Evolutionary conservation across 2,888 invertebrate genomes (phyloP).

Genomic region (Noctua janthe): DNA sequence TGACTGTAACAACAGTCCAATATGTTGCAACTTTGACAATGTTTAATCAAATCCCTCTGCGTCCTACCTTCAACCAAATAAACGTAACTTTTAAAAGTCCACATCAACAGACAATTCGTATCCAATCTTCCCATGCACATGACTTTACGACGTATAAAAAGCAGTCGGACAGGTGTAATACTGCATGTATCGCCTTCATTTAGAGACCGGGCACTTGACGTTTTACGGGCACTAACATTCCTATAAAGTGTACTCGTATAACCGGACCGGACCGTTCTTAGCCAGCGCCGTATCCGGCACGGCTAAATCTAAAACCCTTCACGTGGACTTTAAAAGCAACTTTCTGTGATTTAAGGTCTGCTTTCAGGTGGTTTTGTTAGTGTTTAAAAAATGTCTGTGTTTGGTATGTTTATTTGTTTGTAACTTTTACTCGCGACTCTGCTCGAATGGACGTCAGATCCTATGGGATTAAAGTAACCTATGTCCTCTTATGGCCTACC

Average conservation of each 20-base stretch:
- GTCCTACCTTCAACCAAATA: not conserved
- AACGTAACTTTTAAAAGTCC: slow-evolving; percentile 1
- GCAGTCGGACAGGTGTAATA: slow-evolving; percentile 63
- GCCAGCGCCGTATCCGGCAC: slow-evolving; percentile 39
- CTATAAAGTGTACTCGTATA: slow-evolving; percentile 64
- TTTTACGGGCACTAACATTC: slow-evolving; percentile 69
- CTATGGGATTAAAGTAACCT: not conserved
- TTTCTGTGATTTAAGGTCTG: slow-evolving; percentile 57
- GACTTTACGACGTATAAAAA: slow-evolving; percentile 63
- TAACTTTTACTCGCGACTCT: not conserved
- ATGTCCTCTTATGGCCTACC: not conserved
- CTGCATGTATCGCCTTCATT: slow-evolving; percentile 63
- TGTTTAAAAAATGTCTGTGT: not conserved
- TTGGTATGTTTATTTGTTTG: not conserved
- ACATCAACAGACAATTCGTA: slow-evolving; percentile 31
- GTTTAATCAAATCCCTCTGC: not conserved
- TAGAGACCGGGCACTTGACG: slow-evolving; percentile 61
- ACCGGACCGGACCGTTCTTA: slow-evolving; percentile 62
- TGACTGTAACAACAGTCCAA: not conserved
- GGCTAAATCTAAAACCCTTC: slow-evolving; percentile 59
- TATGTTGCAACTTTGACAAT: not conserved
- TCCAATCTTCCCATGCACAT: slow-evolving; percentile 55
- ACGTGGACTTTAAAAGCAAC: slow-evolving; percentile 53
- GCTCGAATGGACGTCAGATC: not conserved
- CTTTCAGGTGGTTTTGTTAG: not conserved